Conservation (phyloP, 2,888 invertebrate species). For the Rhagophthalmus giganteus region DNA sequence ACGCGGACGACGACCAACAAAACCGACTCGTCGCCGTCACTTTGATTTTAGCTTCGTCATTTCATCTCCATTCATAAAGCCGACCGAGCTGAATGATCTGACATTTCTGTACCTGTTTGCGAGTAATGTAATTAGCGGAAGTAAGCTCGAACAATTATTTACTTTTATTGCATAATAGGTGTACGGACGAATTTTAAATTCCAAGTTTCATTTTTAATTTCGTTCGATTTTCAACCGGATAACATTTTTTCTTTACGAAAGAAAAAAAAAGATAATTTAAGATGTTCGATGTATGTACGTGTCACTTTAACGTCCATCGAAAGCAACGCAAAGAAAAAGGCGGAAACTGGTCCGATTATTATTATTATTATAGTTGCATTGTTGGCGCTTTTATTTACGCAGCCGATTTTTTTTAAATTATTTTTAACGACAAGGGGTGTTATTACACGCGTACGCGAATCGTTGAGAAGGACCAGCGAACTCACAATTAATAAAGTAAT, state of each 20-base stretch:
- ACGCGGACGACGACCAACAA: conserved; percentile 28
- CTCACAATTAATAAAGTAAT: too few relatives aligned
- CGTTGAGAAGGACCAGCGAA: too few relatives aligned
- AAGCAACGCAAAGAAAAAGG: background rate
- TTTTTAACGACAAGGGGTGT: too few relatives aligned
- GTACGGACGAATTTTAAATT: background rate
- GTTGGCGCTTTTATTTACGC: background rate
- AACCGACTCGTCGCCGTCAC: conserved; percentile 21
- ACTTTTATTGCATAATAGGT: background rate
- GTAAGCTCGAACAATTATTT: too few relatives aligned
- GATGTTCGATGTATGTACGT: background rate
- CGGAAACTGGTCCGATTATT: background rate
- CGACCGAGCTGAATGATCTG: conserved; percentile 31
- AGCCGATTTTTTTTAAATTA: background rate
- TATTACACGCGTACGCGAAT: too few relatives aligned
- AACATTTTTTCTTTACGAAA: background rate
- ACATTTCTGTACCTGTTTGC: conserved; percentile 14
- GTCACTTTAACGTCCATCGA: background rate
- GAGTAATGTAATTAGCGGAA: conserved; percentile 20
- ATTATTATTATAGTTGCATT: background rate
- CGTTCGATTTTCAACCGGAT: background rate
- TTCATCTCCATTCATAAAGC: conserved; percentile 38
- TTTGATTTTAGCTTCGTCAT: conserved; percentile 35
- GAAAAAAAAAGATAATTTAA: background rate
- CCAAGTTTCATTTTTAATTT: background rate